Conservation (phyloP, 2,797 vertebrate species). For the Threskiornis aethiopicus region DNA sequence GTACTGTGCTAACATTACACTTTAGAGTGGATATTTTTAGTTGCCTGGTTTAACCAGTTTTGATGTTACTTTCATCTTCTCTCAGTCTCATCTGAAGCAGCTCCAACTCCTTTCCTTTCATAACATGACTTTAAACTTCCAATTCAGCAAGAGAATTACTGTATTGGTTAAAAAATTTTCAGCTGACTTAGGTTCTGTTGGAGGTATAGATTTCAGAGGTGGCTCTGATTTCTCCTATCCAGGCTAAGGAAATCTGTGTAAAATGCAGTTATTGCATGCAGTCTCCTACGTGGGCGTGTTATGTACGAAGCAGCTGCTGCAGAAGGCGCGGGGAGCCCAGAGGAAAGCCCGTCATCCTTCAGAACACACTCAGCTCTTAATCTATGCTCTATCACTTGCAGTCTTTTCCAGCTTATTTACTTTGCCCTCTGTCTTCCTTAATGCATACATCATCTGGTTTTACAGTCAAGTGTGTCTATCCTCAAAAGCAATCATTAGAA, state of each 20-base stretch:
- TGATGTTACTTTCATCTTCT: not conserved
- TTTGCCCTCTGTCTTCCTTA: not conserved
- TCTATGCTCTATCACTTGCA: not conserved
- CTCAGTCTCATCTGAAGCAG: not conserved
- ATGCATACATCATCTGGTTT: not conserved
- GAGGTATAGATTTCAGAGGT: not conserved
- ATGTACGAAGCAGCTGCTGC: not conserved
- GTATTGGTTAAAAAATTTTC: not conserved
- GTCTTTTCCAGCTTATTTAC: not conserved
- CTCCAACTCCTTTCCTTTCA: not conserved
- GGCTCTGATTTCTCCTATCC: not conserved
- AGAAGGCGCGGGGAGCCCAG: not conserved
- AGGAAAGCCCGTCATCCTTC: not conserved
- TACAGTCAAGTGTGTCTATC: not conserved
- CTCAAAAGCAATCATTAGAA: not conserved
- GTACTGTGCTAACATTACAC: not conserved
- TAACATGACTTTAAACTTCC: not conserved
- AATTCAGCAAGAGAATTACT: not conserved
- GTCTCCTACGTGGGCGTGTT: not conserved
- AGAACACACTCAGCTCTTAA: not conserved
- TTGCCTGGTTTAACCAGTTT: not conserved
- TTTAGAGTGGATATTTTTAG: not conserved
- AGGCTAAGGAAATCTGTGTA: not conserved
- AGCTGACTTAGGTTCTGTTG: not conserved
- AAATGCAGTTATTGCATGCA: not conserved